Evolutionary conservation across 2,888 invertebrate species (phyloP), one percentile per base, ranked within the genome.

Genomic region (Harpagoxenus sublaevis): DNA sequence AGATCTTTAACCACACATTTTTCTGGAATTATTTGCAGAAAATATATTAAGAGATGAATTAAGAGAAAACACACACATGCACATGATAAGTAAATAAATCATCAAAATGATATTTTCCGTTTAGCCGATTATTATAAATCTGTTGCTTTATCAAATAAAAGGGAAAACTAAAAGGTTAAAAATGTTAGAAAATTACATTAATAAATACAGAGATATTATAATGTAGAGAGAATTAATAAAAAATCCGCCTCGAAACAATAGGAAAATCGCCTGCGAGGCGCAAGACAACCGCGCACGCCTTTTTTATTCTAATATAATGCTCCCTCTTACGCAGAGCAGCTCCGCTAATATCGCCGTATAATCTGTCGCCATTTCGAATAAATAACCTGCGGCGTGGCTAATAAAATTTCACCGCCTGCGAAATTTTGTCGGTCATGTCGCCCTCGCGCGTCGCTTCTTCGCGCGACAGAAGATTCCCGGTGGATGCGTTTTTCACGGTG

Each of bases 361-460:
- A 93, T 93, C 92, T 92, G 92, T 93, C 93, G 91, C 89, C 87
- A 71, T 91, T 89, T 77, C 86, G 90, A 35, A 92, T 92, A 93
- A 93, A 92, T 93, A 92, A 93, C 90, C 91, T 89, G 88, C 71
- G 71, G 70, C 28, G 88, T 82, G 87, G 89, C 87, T 94, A 93
- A 93, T 93, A 93, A 93, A 93, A 93, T 89, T 70, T 88, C 75
- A 51, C 39, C 66, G 87, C 57, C 83, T 78, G 90, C 48, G 73
- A 93, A 92, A 85, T 93, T 87, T 91, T 90, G 92, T 91, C 93
- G n/a, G 23, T 39, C 28, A 6, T 53, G 42, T 62, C 51, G 63
- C 31, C 51, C 42, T 57, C 53, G 55, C 53, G 57, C 68, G 0
- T 3, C 63, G 28, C 62, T 12, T 31, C 39, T 28, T 35, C 42